Percentiles rank a stretch among this genome's conserved stretches.
Evolutionary conservation across 2,797 vertebrate species (phyloP).

Genomic region (Chloroceryle inda): DNA sequence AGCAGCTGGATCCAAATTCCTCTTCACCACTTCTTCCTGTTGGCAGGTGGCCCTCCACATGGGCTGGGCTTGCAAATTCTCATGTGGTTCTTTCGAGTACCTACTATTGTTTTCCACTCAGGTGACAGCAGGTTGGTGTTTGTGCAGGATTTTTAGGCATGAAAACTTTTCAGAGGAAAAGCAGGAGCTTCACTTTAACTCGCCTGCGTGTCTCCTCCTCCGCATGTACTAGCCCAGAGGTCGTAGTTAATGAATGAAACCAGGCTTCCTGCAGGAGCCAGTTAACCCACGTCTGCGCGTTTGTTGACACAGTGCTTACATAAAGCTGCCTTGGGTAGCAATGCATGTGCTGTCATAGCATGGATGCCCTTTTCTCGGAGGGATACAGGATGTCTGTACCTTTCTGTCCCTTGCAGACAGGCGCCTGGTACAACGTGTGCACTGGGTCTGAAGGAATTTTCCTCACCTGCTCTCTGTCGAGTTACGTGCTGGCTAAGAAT

Average conservation of each 20-base stretch:
- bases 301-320: not conserved
- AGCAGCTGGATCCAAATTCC: slow-evolving; percentile 60
- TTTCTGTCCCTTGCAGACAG: not conserved
- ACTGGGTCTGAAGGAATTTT: not conserved
- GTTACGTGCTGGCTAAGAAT: not conserved
- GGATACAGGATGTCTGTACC: not conserved
- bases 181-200: not conserved
- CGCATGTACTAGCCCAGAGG: not conserved
- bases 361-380: not conserved
- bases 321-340: not conserved
- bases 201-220: not conserved
- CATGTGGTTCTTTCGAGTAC: not conserved
- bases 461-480: not conserved
- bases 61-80: not conserved
- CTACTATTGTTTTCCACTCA: not conserved
- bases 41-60: slow-evolving; percentile 49
- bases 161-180: not conserved
- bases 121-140: not conserved
- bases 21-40: slow-evolving; percentile 50
- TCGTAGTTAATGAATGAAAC: slow-evolving; percentile 55
- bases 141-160: not conserved
- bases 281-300: not conserved
- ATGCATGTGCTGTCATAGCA: not conserved
- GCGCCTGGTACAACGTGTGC: not conserved
- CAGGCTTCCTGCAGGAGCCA: not conserved